Evolutionary conservation across 2,113 vertebrate genomes (phyloP).

Genomic region (Rhinichthys klamathensis): DNA sequence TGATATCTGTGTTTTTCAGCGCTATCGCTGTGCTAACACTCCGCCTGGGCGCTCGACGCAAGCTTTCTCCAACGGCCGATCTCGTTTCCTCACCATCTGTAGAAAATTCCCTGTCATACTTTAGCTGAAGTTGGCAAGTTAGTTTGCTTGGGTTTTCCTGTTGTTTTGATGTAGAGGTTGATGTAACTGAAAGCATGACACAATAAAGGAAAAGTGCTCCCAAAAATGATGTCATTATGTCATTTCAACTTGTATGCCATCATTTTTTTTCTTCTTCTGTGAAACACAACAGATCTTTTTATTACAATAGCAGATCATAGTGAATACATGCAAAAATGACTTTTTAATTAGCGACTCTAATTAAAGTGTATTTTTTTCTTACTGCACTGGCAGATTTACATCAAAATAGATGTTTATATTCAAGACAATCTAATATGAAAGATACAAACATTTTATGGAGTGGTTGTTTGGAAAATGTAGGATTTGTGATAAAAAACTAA

Average conservation of each 20-base stretch:
- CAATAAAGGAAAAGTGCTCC: neutral
- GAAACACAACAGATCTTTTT: neutral
- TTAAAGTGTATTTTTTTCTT: neutral
- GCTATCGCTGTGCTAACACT: constrained; percentile 3
- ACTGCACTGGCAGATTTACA: neutral
- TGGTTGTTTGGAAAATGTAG: no score
- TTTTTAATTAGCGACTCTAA: neutral
- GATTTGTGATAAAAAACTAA: no score
- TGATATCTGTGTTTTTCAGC: constrained; percentile 3
- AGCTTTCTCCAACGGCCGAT: neutral
- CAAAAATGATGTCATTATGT: constrained; percentile 1
- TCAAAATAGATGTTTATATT: no score
- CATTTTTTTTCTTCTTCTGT: neutral
- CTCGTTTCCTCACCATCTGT: neutral
- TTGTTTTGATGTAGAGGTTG: constrained; percentile 12
- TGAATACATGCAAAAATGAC: neutral
- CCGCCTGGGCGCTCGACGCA: no score
- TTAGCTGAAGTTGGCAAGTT: neutral
- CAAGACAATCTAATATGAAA: no score
- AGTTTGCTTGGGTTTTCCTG: neutral
- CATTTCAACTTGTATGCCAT: neutral
- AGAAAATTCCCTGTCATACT: neutral
- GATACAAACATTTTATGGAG: no score
- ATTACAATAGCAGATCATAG: neutral
- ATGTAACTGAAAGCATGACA: neutral